Conservation (phyloP, 2,888 invertebrate genomes). For the Ectropis crepuscularia region DNA sequence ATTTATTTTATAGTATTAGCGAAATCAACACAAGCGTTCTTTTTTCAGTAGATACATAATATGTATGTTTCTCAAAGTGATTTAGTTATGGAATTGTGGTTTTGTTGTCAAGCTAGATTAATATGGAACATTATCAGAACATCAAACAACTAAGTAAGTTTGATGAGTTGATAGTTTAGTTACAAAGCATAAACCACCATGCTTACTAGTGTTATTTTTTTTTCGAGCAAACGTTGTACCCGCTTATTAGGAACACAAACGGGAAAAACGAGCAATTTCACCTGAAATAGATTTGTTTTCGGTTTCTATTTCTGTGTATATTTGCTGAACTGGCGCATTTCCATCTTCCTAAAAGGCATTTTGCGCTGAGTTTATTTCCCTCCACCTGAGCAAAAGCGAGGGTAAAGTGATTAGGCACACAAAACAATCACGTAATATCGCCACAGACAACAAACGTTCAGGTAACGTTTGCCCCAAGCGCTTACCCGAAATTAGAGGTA, state of each 20-base stretch:
- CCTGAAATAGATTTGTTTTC: not conserved
- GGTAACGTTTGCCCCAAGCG: slow-evolving; percentile 57
- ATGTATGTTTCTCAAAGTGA: no score
- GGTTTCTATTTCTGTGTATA: slow-evolving; percentile 1
- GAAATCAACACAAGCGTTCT: no score
- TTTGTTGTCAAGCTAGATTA: no score
- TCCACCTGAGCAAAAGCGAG: slow-evolving; percentile 13
- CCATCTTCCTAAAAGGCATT: slow-evolving; percentile 9
- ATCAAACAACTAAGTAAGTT: no score
- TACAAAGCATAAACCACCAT: no score
- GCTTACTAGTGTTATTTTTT: not conserved
- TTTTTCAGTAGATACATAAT: no score
- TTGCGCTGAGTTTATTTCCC: slow-evolving; percentile 14
- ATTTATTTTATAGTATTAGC: no score
- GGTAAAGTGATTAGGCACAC: slow-evolving; percentile 34
- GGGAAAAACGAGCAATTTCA: not conserved
- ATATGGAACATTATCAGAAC: no score
- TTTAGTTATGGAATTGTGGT: no score
- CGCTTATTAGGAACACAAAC: not conserved
- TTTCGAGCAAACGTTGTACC: not conserved
- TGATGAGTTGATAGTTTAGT: no score
- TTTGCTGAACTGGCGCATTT: slow-evolving; percentile 4
- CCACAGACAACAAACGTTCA: slow-evolving; percentile 39
- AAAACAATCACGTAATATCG: slow-evolving; percentile 35
- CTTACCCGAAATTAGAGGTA: slow-evolving; percentile 63